Evolutionary conservation across 2,888 invertebrate genomes (phyloP), one percentile per base, ranked within the genome.

Genomic region (Nasonia oneida): DNA sequence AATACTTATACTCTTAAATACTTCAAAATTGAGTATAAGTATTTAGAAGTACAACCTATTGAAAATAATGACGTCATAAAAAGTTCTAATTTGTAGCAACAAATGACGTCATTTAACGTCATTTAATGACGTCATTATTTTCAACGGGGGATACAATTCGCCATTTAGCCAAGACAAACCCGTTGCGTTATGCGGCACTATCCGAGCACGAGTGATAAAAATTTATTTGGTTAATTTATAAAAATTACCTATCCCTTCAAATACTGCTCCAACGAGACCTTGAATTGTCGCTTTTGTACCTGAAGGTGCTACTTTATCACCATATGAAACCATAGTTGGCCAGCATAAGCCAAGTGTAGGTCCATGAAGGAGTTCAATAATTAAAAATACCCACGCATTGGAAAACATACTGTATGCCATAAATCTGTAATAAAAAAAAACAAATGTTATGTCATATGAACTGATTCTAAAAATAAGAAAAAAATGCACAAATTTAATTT

Each of bases 321-420:
- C 98, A 93, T 98, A 98, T 0, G 97, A 97, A 29, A 97, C 96
- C 97, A 98, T 97, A 14, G 97, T 96, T 0, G 98, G 96, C 93
- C 97, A 98, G 90, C 97, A 97, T 91, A 98, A 95, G 33, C 98
- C 98, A 92, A 97, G 97, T 0, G 98, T 98, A 37, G 98, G 94
- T 0, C 98, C 98, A 93, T 98, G 98, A 12, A 97, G 94, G 87
- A 98, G 93, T 93, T 99, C 99, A 80, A 98, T 95, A 0, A 97
- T 96, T 86, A 99, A 94, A 75, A 97, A 96, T 94, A 95, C 96
- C 98, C 98, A 98, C 0, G 97, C 96, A 93, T 98, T 96, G 0
- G 94, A 94, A 81, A 98, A 93, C 81, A 96, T 93, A 2, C 98
- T 98, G 92, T 98, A 98, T 23, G 97, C 94, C 87, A 97, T 94